Base-by-base conservation (phyloP, 1,140 invertebrate genomes). In the Bathynomus jamesi region DNA sequence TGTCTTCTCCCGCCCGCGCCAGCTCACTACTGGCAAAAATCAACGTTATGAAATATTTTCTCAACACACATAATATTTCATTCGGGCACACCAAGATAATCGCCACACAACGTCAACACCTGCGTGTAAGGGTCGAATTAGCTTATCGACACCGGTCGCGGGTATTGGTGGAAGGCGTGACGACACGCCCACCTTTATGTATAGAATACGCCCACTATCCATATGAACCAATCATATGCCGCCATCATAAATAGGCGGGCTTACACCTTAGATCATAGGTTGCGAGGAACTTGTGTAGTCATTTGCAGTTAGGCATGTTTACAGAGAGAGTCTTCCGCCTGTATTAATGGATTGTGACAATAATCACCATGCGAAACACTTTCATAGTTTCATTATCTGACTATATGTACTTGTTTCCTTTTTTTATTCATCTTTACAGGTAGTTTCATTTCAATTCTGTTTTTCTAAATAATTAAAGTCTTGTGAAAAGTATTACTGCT, bases 41-140 rank as follows among this genome's bases (percentile, higher is more conserved):
- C 71, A 76, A 76, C 75, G 75, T 76, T 76, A 76, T 76, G 75
- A 73, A 76, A 76, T 76, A 76, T 76, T 76, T 76, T 76, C 71
- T 70, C 67, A 76, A 73, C 75, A 73, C 75, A 76, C 75, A 76
- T 76, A 76, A 76, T 76, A 76, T 76, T 76, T 76, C 75, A 76
- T 76, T 73, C 71, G 71, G 72, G 75, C 71, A 72, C 70, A 71
- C 71, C 71, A 73, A 76, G 75, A 76, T 76, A 76, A 76, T 76
- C 75, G 75, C 71, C 71, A 69, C 75, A 73, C 71, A 73, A 73
- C 75, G 75, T 76, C 75, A 76, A 76, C 75, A 76, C 71, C 66
- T 71, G 75, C 72, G 72, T 74, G 72, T 76, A 76, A 76, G 75
- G 75, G 75, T 73, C 67, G 75, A 73, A 76, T 76, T 76, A 76